Base-by-base conservation (phyloP, 2,888 invertebrate species). In the Venusia cambrica region DNA sequence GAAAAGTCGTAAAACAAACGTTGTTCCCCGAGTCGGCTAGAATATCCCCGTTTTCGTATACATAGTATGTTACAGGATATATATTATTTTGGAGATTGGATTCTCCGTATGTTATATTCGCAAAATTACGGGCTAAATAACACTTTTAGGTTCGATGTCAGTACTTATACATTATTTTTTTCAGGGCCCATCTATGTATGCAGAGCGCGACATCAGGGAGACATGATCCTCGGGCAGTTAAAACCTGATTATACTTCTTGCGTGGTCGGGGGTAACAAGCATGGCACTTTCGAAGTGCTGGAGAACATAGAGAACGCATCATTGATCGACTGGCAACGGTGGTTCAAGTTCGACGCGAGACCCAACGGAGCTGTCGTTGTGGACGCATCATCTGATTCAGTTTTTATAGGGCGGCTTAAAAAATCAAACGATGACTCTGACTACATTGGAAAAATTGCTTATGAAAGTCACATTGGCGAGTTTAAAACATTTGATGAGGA, bases 231-330 rank as follows among this genome's bases (percentile, higher is more conserved):
- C 5, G 95, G 95, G 0, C 90, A 90, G 51, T 85, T 93, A 44
- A 80, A 89, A 45, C 88, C 89, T 32, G 88, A 90, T 39, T 88
- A 88, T 50, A 73, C 68, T 9, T 87, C 88, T 4, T 95, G 94
- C 63, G 88, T 90, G 15, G 91, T 92, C 3, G 91, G 92, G 6
- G 89, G 78, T 50, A 90, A 87, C 12, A 88, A 89, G 54, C 89
- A 90, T 60, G 79, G 80, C 26, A 70, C 88, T 16, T 93, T 93
- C 68, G 93, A 95, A 64, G 89, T 95, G 11, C 83, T 95, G 27
- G 90, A 94, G 65, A 95, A 94, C 68, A 90, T 92, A 43, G 94
- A 94, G 54, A 91, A 91, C 48, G 92, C 94, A 38, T 94, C 93
- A 1, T 88, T 93, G 35, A 87, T 95, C 20, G 90, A 89, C 43